These are phyloP conservation scores for Ochotona princeps DNA, from an alignment of 2,113 vertebrate species.

Conservation along the genomic window DNA sequence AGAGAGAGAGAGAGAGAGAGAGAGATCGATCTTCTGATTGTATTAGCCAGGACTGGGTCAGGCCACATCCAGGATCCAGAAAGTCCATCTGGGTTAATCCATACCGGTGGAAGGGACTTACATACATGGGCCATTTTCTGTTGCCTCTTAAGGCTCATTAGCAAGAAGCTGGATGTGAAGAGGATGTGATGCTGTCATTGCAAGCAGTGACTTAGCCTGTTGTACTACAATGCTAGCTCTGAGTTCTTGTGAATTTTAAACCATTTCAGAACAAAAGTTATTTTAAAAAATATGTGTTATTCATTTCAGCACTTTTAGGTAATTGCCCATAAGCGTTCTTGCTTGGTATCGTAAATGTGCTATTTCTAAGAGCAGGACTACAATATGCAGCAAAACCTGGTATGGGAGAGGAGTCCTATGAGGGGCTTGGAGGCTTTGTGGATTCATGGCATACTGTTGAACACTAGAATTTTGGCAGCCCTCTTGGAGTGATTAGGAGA, in stretches of 20 bases:
- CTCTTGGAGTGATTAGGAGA: constrained; percentile 63
- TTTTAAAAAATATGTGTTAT: not conserved
- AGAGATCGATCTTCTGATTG: too few relatives aligned
- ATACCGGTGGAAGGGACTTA: too few relatives aligned
- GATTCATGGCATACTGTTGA: constrained; percentile 47
- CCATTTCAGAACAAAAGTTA: constrained; percentile 3
- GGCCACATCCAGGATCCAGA: too few relatives aligned
- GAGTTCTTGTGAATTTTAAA: constrained; percentile 16
- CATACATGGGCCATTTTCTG: too few relatives aligned
- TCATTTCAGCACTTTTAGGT: not conserved
- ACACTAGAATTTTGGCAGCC: constrained; percentile 67
- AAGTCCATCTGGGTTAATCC: too few relatives aligned
- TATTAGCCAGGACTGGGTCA: too few relatives aligned
- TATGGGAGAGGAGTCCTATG: not conserved
- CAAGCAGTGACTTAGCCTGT: too few relatives aligned
- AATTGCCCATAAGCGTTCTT: not conserved
- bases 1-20: too few relatives aligned
- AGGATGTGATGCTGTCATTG: too few relatives aligned
- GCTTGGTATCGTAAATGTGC: not conserved
- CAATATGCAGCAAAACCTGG: not conserved
- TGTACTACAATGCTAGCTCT: too few relatives aligned
- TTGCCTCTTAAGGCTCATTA: too few relatives aligned
- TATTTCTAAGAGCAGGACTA: not conserved
- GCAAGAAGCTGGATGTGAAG: too few relatives aligned
- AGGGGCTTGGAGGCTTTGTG: not conserved